phyloP scores from a whole-genome alignment of 2,113 vertebrate species.

The Pomatostomus ruficeps region DNA sequence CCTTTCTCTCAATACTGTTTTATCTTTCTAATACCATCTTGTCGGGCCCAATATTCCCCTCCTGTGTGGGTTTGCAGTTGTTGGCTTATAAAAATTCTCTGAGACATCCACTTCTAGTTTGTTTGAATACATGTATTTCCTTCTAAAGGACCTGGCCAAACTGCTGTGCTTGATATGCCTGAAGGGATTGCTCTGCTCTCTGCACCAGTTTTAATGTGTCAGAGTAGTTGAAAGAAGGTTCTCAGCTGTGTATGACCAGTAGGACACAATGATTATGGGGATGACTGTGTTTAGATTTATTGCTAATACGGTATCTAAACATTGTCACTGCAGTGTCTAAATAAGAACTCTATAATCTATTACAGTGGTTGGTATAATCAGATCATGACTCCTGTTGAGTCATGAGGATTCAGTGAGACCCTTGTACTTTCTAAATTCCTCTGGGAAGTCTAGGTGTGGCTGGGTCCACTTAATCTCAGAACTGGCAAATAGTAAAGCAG shows the following conservation, averaged over 20 bases:
- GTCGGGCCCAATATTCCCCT: background rate
- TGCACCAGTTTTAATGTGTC: background rate
- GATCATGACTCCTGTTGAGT: background rate
- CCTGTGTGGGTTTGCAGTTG: accelerated
- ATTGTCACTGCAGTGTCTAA: background rate
- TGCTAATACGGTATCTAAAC: background rate
- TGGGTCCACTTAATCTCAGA: background rate
- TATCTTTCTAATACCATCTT: background rate
- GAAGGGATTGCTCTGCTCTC: background rate
- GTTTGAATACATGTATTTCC: background rate
- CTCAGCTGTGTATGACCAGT: background rate
- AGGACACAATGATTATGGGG: background rate
- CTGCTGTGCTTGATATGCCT: background rate
- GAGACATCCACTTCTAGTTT: background rate
- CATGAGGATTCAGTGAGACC: background rate
- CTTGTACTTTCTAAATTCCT: background rate
- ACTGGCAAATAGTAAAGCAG: background rate
- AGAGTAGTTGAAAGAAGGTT: background rate
- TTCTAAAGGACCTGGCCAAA: background rate
- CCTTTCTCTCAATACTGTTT: background rate
- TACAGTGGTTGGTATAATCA: background rate
- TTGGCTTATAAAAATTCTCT: background rate
- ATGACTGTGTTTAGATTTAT: background rate
- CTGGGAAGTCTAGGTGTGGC: background rate
- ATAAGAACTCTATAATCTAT: background rate